These are phyloP conservation scores for Trachymyrmex cornetzi DNA, from an alignment of 1,140 invertebrate genomes.

Conservation along the genomic window DNA sequence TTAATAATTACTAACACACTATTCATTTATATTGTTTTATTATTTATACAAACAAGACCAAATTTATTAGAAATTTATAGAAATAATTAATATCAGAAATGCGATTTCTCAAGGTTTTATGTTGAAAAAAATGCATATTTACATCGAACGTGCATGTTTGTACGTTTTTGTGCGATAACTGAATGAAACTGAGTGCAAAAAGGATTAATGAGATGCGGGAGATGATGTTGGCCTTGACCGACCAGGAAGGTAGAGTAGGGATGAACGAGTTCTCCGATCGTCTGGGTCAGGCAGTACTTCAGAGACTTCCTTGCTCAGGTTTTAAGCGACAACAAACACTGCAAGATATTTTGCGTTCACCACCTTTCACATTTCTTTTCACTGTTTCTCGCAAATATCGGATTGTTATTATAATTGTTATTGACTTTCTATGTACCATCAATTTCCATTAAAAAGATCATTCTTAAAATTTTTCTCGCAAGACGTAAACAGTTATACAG, in stretches of 20 bases:
- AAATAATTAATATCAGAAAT: conserved; percentile 6
- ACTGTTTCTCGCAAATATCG: neutral
- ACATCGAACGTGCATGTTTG: conserved; percentile 54
- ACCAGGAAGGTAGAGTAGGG: conserved; percentile 78
- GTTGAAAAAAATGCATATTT: conserved; percentile 55
- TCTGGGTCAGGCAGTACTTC: conserved; percentile 75
- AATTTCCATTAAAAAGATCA: neutral
- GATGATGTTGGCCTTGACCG: conserved; percentile 82
- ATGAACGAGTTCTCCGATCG: conserved; percentile 76
- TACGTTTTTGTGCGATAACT: conserved; percentile 73
- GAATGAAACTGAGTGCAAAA: conserved; percentile 77
- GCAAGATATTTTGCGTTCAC: conserved; percentile 58
- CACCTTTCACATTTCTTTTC: neutral
- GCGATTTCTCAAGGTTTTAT: conserved; percentile 1
- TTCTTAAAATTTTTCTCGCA: neutral
- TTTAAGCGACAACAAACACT: conserved; percentile 69
- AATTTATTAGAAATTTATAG: neutral
- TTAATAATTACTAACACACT: neutral
- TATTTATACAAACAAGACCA: neutral
- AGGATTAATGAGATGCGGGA: conserved; percentile 77
- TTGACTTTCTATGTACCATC: neutral
- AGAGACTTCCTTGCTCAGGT: conserved; percentile 74
- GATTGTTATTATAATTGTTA: neutral
- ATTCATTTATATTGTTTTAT: neutral
- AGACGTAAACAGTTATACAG: conserved; percentile 13